phyloP scores from a whole-genome alignment of 2,888 invertebrate genomes.

The Nephrotoma flavescens region DNA sequence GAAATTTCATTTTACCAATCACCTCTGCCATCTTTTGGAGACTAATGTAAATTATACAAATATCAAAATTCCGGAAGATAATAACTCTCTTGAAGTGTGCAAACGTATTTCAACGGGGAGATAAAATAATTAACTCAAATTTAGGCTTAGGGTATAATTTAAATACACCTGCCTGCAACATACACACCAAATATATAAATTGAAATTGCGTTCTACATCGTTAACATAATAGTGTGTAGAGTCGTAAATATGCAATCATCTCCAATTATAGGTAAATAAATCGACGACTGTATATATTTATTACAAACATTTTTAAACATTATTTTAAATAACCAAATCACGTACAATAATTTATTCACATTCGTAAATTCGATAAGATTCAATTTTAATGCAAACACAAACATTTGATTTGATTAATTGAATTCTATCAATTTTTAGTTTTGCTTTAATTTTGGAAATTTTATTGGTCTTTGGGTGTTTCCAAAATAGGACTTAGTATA shows the following conservation, averaged over 20 bases:
- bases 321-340: not conserved
- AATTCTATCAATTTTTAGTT: not conserved
- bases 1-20: too few relatives aligned
- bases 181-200: not conserved
- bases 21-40: too few relatives aligned
- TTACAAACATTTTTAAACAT: not conserved
- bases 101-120: too few relatives aligned
- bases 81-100: too few relatives aligned
- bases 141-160: too few relatives aligned
- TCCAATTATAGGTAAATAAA: not conserved
- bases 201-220: not conserved
- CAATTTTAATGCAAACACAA: not conserved
- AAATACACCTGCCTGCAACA: too few relatives aligned
- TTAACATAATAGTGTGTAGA: not conserved
- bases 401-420: not conserved
- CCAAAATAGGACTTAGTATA: not conserved
- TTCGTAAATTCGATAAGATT: not conserved
- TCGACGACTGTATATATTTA: not conserved
- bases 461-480: not conserved
- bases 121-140: too few relatives aligned
- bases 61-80: too few relatives aligned
- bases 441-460: not conserved
- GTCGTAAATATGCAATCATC: not conserved
- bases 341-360: not conserved
- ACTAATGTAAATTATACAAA: too few relatives aligned